Conservation (phyloP, 2,888 invertebrate genomes). For the Argyra leucocephala region DNA sequence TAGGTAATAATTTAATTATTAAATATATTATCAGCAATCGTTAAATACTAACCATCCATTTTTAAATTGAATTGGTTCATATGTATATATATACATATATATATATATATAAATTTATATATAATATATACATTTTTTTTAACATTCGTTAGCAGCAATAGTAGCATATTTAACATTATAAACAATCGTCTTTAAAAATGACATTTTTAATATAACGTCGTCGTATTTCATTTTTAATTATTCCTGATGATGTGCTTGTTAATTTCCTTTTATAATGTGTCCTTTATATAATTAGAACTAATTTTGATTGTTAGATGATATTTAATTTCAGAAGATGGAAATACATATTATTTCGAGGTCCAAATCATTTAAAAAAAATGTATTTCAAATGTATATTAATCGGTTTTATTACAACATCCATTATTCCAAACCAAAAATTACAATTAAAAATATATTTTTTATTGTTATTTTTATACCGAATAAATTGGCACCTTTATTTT, state of each 20-base stretch:
- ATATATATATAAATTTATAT: no score
- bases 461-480: no score
- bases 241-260: slow-evolving; percentile 7
- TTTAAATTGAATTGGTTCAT: background rate
- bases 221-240: background rate
- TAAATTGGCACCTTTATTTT: no score
- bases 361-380: no score
- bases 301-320: no score
- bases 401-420: no score
- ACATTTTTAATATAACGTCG: background rate
- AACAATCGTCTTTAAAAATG: slow-evolving; percentile 1
- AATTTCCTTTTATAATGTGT: slow-evolving; percentile 11
- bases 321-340: no score
- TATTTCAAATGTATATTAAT: no score
- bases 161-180: slow-evolving; percentile 10
- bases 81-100: no score
- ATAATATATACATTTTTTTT: background rate
- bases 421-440: no score
- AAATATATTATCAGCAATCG: background rate
- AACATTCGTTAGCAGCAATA: slow-evolving; percentile 8
- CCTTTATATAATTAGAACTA: background rate
- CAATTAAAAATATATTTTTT: no score
- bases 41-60: slow-evolving; percentile 2
- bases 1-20: background rate
- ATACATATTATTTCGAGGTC: slow-evolving; percentile 15